Percentiles rank a stretch among this genome's conserved stretches.
These are phyloP conservation scores for Otus sunia DNA, from an alignment of 2,113 vertebrate genomes.

Conservation along the genomic window DNA sequence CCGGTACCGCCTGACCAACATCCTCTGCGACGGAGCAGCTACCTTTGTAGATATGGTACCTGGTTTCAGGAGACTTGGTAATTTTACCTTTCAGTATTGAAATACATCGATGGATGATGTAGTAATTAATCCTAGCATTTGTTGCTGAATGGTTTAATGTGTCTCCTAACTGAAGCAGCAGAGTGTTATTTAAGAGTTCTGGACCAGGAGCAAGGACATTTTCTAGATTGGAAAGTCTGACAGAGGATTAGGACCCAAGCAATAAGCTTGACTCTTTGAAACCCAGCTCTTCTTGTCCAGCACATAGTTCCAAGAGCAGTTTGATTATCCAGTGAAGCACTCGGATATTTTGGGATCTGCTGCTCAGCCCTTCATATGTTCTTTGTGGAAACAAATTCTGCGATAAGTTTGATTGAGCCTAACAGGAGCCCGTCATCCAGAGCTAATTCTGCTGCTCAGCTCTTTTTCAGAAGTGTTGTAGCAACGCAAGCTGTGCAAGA, in stretches of 20 bases:
- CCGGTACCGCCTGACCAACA: conserved; percentile 72
- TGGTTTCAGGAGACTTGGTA: conserved; percentile 90
- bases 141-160: rapidly evolving
- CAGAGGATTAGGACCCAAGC: too few species aligned
- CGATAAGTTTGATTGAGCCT: neutral
- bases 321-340: neutral
- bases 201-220: rapidly evolving
- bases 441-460: neutral
- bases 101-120: rapidly evolving
- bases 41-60: conserved; percentile 96
- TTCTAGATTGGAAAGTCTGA: neutral
- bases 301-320: neutral
- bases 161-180: rapidly evolving
- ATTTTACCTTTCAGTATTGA: neutral
- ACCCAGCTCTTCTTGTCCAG: rapidly evolving
- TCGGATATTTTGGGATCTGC: neutral
- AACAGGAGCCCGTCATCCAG: neutral
- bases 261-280: neutral
- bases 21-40: conserved; percentile 79
- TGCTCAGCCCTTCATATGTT: neutral
- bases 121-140: neutral
- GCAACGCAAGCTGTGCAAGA: neutral
- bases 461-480: neutral
- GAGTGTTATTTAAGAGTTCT: rapidly evolving
- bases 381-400: neutral